Evolutionary conservation across 2,797 vertebrate species (phyloP).

Genomic region (Sebastes wilsoni): DNA sequence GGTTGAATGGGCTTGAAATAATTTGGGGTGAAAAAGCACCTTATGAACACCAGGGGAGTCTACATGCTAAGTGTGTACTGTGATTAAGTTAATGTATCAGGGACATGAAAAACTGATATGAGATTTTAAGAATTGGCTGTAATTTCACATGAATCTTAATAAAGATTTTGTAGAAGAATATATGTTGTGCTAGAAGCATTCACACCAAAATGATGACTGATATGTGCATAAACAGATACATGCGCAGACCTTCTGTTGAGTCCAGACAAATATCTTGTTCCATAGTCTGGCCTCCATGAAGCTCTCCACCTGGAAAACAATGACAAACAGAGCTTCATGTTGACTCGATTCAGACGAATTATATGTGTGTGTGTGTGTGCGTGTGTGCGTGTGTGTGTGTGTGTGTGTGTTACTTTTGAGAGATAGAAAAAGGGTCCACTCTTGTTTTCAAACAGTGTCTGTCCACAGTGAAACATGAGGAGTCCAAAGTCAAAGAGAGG

Average conservation of each 20-base stretch:
- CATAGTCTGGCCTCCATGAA: slow-evolving; percentile 85
- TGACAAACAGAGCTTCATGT: not conserved
- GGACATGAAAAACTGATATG: not conserved
- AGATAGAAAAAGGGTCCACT: slow-evolving; percentile 86
- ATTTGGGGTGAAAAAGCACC: not conserved
- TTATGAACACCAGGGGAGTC: not conserved
- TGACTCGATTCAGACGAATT: not conserved
- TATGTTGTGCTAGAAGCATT: too few relatives aligned
- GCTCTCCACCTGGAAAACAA: slow-evolving; percentile 80
- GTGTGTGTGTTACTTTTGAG: slow-evolving; percentile 77
- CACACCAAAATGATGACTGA: not conserved
- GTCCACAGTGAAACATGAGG: slow-evolving; percentile 85
- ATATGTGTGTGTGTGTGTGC: not conserved
- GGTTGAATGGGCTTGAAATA: not conserved
- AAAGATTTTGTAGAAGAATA: not conserved
- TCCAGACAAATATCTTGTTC: slow-evolving; percentile 87
- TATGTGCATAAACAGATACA: not conserved
- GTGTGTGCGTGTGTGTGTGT: slow-evolving; percentile 1
- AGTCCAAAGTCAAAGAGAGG: slow-evolving; percentile 87
- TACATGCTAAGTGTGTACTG: not conserved
- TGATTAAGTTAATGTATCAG: not conserved
- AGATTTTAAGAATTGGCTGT: not conserved
- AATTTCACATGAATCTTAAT: not conserved
- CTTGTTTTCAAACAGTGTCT: slow-evolving; percentile 72
- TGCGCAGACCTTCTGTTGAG: slow-evolving; percentile 80